Evolutionary conservation across 2,113 vertebrate genomes (phyloP).

Genomic region (Notothenia rossii): DNA sequence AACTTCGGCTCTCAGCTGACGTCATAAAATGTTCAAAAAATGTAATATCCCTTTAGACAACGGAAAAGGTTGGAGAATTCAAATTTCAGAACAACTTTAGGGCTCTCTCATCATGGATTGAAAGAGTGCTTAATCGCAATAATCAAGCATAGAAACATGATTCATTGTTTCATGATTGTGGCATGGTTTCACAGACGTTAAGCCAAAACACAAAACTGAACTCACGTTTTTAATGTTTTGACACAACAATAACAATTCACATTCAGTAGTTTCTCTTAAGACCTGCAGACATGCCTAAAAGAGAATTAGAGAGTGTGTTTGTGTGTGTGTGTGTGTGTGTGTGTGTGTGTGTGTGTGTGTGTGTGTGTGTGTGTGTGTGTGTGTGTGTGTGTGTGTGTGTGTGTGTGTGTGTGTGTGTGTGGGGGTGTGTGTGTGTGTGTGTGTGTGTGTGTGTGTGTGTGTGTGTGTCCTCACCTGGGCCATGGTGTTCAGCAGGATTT

Average conservation of each 20-base stretch:
- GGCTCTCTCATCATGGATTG: not conserved
- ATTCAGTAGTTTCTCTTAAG: not conserved
- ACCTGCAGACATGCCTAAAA: not conserved
- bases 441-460: slow-evolving; percentile 20
- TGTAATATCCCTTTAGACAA: not conserved
- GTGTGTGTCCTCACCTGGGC: slow-evolving; percentile 65
- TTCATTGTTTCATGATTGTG: not conserved
- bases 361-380: slow-evolving; percentile 6
- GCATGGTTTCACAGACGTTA: not conserved
- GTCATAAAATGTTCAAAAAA: not conserved
- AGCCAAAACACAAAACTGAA: not conserved
- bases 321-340: not conserved
- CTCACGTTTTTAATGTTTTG: too few species aligned
- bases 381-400: not conserved
- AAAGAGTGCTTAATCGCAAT: not conserved
- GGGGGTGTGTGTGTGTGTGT: not conserved
- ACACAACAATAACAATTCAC: not conserved
- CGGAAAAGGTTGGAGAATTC: not conserved
- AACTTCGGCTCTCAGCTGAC: not conserved
- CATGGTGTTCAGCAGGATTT: slow-evolving; percentile 68
- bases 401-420: slow-evolving; percentile 3
- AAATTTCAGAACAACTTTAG: not conserved
- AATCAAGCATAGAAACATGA: too few species aligned
- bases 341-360: slow-evolving; percentile 1
- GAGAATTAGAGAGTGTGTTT: not conserved